Conservation (phyloP, 37 sponge, comb jelly and placozoan genomes). For the Ephydatia muelleri region DNA sequence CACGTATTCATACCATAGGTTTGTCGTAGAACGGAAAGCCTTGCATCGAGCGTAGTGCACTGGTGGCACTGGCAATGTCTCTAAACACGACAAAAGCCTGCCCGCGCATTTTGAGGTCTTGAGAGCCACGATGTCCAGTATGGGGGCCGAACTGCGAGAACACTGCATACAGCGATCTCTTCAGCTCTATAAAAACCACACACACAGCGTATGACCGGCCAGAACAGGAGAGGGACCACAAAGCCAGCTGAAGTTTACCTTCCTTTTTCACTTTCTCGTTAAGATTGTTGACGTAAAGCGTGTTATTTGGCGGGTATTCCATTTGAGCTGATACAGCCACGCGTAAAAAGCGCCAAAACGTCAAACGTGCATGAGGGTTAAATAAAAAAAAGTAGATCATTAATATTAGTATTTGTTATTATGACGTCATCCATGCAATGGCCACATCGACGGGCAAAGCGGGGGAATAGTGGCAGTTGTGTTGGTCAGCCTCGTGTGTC, state of each 20-base stretch:
- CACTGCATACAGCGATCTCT: conserved; percentile 96
- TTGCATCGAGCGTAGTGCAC: conserved; percentile 96
- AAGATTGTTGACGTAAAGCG: conserved; percentile 95
- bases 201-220: background rate
- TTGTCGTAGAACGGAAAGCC: conserved; percentile 99
- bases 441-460: background rate
- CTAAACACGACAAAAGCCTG: conserved; percentile 99
- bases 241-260: too few species aligned
- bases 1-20: conserved; percentile 80
- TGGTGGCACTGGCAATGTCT: conserved; percentile 91
- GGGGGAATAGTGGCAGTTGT: background rate
- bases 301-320: conserved; percentile 88
- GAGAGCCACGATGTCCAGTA: conserved; percentile 94
- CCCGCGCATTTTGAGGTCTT: conserved; percentile 96
- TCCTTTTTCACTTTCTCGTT: conserved; percentile 99
- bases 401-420: too few species aligned
- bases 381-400: too few species aligned
- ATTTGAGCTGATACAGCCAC: conserved; percentile 8
- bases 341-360: background rate
- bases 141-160: conserved; percentile 99
- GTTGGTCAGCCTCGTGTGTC: conserved; percentile 83
- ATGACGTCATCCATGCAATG: background rate
- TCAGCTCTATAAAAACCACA: conserved; percentile 73
- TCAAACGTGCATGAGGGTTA: conserved; percentile 7
- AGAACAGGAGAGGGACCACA: background rate